phyloP scores from a whole-genome alignment of 2,888 invertebrate genomes.

The Cyrtodaria siliqua region DNA sequence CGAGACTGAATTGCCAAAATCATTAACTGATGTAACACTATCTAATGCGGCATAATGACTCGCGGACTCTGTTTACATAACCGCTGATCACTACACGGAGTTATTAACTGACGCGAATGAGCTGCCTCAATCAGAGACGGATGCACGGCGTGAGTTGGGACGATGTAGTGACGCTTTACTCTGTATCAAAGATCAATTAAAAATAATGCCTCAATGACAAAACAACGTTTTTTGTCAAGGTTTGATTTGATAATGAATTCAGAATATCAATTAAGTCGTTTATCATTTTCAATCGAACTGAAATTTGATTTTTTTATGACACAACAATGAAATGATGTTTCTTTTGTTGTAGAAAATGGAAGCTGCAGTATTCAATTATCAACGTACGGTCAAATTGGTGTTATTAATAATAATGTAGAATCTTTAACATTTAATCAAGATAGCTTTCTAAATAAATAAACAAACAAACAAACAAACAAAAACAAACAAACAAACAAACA shows the following conservation, averaged over 20 bases:
- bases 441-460: too few species aligned
- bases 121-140: background rate
- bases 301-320: background rate
- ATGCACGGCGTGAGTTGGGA: background rate
- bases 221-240: slow-evolving; percentile 9
- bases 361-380: too few species aligned
- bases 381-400: too few species aligned
- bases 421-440: too few species aligned
- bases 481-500: too few species aligned
- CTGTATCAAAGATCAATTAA: slow-evolving; percentile 25
- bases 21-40: slow-evolving; percentile 40
- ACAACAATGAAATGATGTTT: background rate
- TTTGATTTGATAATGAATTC: slow-evolving; percentile 14
- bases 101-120: background rate
- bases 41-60: slow-evolving; percentile 29
- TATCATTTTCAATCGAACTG: slow-evolving; percentile 2
- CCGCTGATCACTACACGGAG: slow-evolving; percentile 25
- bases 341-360: background rate
- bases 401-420: too few species aligned
- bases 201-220: slow-evolving; percentile 15
- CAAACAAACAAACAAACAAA: too few species aligned
- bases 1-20: slow-evolving; percentile 12
- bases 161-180: background rate
- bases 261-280: slow-evolving; percentile 31
- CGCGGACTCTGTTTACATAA: slow-evolving; percentile 47